Evolutionary conservation across 1,140 invertebrate species (phyloP), one percentile per base, ranked within the genome.

Genomic region (Solenopsis invicta): DNA sequence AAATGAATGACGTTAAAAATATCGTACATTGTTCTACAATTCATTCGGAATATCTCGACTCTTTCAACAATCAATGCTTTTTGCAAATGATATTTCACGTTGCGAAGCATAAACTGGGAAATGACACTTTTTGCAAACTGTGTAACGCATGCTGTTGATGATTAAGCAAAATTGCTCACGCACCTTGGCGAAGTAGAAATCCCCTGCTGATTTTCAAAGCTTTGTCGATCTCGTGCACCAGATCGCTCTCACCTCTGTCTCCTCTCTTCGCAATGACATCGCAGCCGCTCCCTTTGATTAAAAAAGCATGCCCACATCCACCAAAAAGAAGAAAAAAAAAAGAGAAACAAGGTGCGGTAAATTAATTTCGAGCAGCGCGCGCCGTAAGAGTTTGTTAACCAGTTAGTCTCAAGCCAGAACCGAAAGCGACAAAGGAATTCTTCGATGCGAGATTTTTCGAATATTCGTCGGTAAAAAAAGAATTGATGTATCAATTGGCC

Each of bases 151-250:
- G 88, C 88, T 48, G 29, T 71, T 48, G 24, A n/a, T 54, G 61
- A 89, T 56, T 29, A 78, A 77, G 72, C 78, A 48, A 71, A 82
- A 66, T 75, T 54, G 34, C 76, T 18, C 74, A 95, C 94, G 92
- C 92, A 96, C 96, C 96, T 96, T 93, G 93, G 41, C 91, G 90
- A 90, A 96, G 95, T 89, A 97, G 95, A 96, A 97, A 97, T 92
- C 97, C 96, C 93, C 95, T 96, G 91, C 96, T 96, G 89, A 96
- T 92, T 89, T 94, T 95, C 91, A 97, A 95, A 90, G 95, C 95
- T 87, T 93, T 94, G 94, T 97, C 96, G 92, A 97, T 97, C 95
- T 97, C 97, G 94, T 96, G 96, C 94, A 97, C 96, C 90, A 97
- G 95, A 59, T 96, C 96, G 84, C 90, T 94, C 41, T 91, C 92